Evolutionary conservation across 2,113 vertebrate genomes (phyloP), one percentile per base, ranked within the genome.

Genomic region (Morone saxatilis): DNA sequence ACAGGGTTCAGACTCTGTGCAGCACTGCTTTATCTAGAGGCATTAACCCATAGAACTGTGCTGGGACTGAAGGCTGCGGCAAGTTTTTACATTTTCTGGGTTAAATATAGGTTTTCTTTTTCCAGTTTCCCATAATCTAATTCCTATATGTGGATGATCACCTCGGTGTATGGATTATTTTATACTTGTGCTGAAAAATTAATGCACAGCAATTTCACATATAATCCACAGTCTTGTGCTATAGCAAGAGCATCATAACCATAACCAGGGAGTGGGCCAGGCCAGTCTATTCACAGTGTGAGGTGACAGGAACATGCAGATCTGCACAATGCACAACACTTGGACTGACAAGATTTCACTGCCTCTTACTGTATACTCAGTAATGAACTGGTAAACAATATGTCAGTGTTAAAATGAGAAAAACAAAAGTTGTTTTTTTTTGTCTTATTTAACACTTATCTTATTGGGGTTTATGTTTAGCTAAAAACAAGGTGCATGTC

Each of bases 1-100:
- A 38, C 61, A 61, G 71, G 67, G 84, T 84, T 90, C 89, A 86
- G 19, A 56, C 47, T 76, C 13, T 53, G 78, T 78, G 12, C 63
- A 86, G 60, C 5, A 3, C 59, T 59, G 80, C 43, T 79, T 84
- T 84, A 88, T 81, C 36, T 76, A 13, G 8, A 51, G n/a, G 43
- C 17, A 45, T 57, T 67, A 66, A 78, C 51, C 78, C 78, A 41
- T 9, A 20, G 45, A 62, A 57, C 53, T 14, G 59, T 53, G 12
- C 54, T 53, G 63, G 38, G 31, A n/a, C 51, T 61, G 38, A 20
- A 45, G 22, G 53, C 36, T 66, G n/a, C 60, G 25, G 25, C 25
- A 25, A 47, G 19, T 19, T 9, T 60, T 63, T 50, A 61, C 40
- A 38, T 77, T 69, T 40, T 6, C 20, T 12, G n/a, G 65, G 71